phyloP scores from a whole-genome alignment of 2,113 vertebrate genomes.

The Hyaena hyaena region DNA sequence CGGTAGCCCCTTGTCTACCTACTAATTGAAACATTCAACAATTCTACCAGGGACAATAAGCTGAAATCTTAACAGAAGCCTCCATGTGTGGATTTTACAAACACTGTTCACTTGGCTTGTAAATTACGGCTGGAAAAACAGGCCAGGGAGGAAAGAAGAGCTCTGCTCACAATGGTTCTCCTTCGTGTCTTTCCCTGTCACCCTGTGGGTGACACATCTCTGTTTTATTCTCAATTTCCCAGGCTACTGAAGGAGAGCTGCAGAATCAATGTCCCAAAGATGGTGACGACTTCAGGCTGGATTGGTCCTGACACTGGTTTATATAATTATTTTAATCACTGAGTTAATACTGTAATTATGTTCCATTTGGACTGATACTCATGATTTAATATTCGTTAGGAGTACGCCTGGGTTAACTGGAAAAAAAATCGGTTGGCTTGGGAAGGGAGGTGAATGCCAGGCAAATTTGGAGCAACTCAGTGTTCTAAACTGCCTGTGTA shows the following conservation, averaged over 20 bases:
- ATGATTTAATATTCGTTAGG: conserved; percentile 35
- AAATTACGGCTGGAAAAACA: neutral
- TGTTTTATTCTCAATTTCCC: conserved; percentile 2
- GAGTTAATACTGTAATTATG: conserved; percentile 45
- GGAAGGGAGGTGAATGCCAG: neutral
- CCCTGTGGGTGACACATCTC: neutral
- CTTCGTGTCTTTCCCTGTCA: rapidly evolving
- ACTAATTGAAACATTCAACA: neutral
- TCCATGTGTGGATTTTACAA: neutral
- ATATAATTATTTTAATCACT: conserved; percentile 28
- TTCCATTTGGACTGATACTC: conserved; percentile 20
- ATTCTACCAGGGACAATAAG: neutral
- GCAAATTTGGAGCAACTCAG: conserved; percentile 5
- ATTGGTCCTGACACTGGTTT: neutral
- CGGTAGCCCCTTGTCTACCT: too few relatives aligned
- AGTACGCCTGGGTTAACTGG: neutral
- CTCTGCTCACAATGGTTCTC: neutral
- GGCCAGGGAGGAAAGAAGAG: neutral
- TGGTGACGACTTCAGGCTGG: neutral
- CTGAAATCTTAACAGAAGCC: neutral
- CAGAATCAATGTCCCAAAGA: neutral
- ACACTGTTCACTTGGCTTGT: neutral
- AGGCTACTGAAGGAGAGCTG: neutral
- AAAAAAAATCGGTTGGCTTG: neutral
- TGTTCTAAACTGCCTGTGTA: neutral